These are phyloP conservation scores for Mionectes macconnelli DNA, from an alignment of 2,113 vertebrate species.

Conservation along the genomic window DNA sequence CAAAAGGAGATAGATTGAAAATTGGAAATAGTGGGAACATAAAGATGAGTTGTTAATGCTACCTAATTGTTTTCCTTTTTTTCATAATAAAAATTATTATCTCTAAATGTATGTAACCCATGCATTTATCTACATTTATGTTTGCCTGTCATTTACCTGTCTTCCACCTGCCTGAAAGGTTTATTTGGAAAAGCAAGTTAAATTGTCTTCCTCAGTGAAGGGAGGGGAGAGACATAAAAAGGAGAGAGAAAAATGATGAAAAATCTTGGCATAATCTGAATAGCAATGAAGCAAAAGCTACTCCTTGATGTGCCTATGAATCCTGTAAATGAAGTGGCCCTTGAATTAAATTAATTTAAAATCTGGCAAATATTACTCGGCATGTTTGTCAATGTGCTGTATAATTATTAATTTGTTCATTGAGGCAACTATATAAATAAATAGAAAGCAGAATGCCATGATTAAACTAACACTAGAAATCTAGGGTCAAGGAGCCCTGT, in stretches of 20 bases:
- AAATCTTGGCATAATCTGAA: conserved; percentile 74
- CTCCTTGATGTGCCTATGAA: conserved; percentile 77
- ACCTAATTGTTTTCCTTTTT: conserved; percentile 74
- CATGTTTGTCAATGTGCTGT: conserved; percentile 84
- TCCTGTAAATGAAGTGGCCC: conserved; percentile 84
- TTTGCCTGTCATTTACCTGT: conserved; percentile 75
- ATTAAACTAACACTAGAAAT: conserved; percentile 81
- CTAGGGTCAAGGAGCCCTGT: conserved; percentile 77
- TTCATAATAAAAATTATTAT: conserved; percentile 67
- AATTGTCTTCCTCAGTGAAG: conserved; percentile 66
- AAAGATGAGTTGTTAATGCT: conserved; percentile 61
- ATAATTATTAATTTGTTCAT: conserved; percentile 89
- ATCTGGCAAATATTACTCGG: conserved; percentile 83
- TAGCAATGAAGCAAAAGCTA: conserved; percentile 77
- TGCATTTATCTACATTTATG: conserved; percentile 66
- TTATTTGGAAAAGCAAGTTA: conserved; percentile 71
- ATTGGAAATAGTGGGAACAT: conserved; percentile 70
- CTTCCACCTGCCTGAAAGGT: conserved; percentile 70
- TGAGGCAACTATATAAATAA: conserved; percentile 84
- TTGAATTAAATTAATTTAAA: conserved; percentile 88
- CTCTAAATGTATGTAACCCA: conserved; percentile 65
- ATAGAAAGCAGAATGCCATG: conserved; percentile 82
- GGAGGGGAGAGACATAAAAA: conserved; percentile 55
- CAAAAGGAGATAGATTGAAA: conserved; percentile 69
- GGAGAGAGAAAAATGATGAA: conserved; percentile 64